Conservation (phyloP, 1,140 invertebrate genomes). For the Polypedilum vanderplanki region DNA sequence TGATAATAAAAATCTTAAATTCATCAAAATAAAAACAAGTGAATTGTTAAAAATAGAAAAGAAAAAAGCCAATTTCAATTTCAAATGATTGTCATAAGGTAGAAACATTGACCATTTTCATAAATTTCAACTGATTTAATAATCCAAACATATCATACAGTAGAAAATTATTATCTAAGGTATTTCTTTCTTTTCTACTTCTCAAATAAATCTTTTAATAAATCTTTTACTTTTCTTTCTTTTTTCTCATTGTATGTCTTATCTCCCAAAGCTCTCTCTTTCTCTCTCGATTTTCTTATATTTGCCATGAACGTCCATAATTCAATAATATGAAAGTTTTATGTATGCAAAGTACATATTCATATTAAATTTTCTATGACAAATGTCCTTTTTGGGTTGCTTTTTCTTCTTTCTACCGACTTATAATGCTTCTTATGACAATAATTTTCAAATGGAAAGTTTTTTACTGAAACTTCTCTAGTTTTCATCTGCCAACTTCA, state of each 20-base stretch:
- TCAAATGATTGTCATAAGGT: too few relatives aligned
- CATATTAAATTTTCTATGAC: conserved; percentile 28
- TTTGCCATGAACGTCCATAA: not conserved
- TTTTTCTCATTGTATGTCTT: too few relatives aligned
- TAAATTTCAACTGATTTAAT: too few relatives aligned
- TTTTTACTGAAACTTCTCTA: conserved; percentile 12
- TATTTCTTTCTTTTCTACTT: not conserved
- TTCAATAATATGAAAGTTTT: conserved; percentile 27
- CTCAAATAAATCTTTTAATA: conserved; percentile 20
- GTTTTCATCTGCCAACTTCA: conserved; percentile 9
- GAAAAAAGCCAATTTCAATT: too few relatives aligned
- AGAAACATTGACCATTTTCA: too few relatives aligned
- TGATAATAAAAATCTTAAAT: too few relatives aligned
- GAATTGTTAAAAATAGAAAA: too few relatives aligned
- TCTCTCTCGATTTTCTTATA: too few relatives aligned
- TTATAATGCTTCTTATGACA: not conserved
- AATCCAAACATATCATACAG: too few relatives aligned
- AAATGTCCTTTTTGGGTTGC: conserved; percentile 20
- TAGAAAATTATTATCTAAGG: too few relatives aligned
- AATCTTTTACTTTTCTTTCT: not conserved
- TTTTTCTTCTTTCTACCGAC: not conserved
- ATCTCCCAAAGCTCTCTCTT: not conserved
- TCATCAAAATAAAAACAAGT: too few relatives aligned
- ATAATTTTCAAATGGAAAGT: conserved; percentile 24
- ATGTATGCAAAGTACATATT: conserved; percentile 25